Conservation (phyloP, 2,797 vertebrate genomes). For the Eulemur rubriventer region DNA sequence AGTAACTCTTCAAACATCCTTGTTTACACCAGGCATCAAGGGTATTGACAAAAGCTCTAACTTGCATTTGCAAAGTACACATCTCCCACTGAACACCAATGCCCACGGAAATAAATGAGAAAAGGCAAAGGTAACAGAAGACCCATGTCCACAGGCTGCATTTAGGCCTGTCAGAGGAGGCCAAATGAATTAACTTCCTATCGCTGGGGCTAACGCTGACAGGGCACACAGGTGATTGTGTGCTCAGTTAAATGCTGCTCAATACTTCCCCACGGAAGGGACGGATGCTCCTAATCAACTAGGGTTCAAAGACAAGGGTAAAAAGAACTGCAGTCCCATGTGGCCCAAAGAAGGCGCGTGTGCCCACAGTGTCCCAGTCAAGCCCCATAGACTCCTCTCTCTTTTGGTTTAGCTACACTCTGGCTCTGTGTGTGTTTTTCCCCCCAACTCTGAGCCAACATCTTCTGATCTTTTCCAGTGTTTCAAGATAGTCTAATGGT, state of each 20-base stretch:
- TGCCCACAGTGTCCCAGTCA: background rate
- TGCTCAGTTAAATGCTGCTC: background rate
- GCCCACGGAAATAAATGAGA: background rate
- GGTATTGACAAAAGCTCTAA: background rate
- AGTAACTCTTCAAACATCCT: background rate
- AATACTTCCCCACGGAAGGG: background rate
- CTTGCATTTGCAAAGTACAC: background rate
- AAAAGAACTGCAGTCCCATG: background rate
- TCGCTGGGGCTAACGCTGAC: accelerated
- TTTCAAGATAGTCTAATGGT: background rate
- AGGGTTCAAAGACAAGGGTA: background rate
- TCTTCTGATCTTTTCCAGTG: background rate
- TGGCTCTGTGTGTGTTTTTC: background rate
- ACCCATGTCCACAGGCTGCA: background rate
- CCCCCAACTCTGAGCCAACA: background rate
- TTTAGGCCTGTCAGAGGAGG: background rate
- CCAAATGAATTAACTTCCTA: background rate
- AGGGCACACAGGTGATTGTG: accelerated
- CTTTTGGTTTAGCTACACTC: too few species aligned
- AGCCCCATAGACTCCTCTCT: accelerated
- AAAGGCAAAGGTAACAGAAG: background rate
- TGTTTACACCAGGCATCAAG: background rate
- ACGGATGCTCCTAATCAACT: background rate
- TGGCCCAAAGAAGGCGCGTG: background rate
- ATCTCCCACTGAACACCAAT: background rate